Evolutionary conservation across 2,888 invertebrate species (phyloP).

Genomic region (Eledone cirrhosa): DNA sequence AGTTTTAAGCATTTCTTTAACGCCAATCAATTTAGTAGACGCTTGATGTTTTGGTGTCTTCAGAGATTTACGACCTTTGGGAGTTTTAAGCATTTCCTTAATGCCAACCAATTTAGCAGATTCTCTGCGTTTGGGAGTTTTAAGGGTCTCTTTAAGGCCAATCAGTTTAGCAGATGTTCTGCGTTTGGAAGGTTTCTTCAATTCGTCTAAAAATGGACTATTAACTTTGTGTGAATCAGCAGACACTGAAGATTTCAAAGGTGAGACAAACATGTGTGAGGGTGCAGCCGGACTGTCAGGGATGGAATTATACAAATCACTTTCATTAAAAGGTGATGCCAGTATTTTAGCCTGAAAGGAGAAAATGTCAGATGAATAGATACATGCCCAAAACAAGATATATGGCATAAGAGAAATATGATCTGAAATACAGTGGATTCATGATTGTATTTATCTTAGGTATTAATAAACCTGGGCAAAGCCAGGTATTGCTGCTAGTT

Average conservation of each 20-base stretch:
- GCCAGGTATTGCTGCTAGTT: too few species aligned
- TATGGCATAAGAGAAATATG: too few species aligned
- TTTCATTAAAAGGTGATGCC: conserved; percentile 38
- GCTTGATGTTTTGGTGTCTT: conserved; percentile 32
- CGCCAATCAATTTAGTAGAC: conserved; percentile 46
- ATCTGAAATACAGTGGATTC: too few species aligned
- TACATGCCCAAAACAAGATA: too few species aligned
- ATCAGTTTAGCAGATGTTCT: background rate
- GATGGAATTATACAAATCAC: conserved; percentile 57
- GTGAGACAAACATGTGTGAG: conserved; percentile 64
- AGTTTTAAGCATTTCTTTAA: conserved; percentile 44
- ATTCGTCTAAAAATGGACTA: background rate
- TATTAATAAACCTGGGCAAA: too few species aligned
- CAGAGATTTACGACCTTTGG: conserved; percentile 32
- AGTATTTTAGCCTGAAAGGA: too few species aligned
- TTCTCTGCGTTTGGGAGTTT: background rate
- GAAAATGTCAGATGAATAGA: too few species aligned
- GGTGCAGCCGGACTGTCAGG: conserved; percentile 64
- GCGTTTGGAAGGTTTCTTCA: background rate
- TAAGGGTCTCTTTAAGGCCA: background rate
- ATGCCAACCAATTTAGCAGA: background rate
- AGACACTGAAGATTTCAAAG: conserved; percentile 38
- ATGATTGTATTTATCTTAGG: too few species aligned
- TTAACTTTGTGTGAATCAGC: background rate
- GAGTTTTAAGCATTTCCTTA: background rate